A percentile compares a stretch with the other conserved stretches of the same genome.
Evolutionary conservation across 2,888 invertebrate genomes (phyloP).

Genomic region (Mesodorylaimus sp.): DNA sequence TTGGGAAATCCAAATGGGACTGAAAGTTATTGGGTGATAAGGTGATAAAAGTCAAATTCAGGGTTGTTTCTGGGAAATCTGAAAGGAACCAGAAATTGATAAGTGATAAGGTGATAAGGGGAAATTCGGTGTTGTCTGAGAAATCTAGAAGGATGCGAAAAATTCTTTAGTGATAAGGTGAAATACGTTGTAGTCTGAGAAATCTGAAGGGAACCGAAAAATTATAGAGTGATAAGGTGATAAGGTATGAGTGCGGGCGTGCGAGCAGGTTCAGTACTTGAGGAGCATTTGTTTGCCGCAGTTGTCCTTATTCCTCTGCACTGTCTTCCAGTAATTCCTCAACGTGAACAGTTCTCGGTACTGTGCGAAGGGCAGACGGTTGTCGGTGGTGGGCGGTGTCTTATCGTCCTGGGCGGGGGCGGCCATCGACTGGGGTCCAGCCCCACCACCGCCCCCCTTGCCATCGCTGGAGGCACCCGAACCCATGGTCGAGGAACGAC

Average conservation of each 20-base stretch:
- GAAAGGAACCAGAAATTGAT: constrained; percentile 15
- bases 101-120: too few species aligned
- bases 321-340: constrained; percentile 28
- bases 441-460: neutral
- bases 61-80: constrained; percentile 22
- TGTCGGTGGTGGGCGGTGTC: constrained; percentile 13
- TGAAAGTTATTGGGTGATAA: too few species aligned
- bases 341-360: constrained; percentile 26
- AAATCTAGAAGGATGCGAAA: too few species aligned
- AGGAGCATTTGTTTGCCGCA: neutral
- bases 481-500: constrained; percentile 5
- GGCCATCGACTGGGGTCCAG: neutral
- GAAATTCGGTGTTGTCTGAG: too few species aligned
- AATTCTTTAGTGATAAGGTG: too few species aligned
- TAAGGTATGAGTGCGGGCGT: too few species aligned
- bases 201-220: constrained; percentile 20
- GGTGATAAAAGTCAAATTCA: too few species aligned
- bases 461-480: neutral
- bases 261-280: neutral
- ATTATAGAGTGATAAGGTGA: too few species aligned
- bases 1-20: constrained; percentile 20
- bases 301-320: constrained; percentile 19
- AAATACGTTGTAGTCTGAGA: too few species aligned
- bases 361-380: constrained; percentile 21
- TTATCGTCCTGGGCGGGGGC: neutral